Evolutionary conservation across 2,797 vertebrate genomes (phyloP), one percentile per base, ranked within the genome.

Genomic region (Clarias platycephalus): DNA sequence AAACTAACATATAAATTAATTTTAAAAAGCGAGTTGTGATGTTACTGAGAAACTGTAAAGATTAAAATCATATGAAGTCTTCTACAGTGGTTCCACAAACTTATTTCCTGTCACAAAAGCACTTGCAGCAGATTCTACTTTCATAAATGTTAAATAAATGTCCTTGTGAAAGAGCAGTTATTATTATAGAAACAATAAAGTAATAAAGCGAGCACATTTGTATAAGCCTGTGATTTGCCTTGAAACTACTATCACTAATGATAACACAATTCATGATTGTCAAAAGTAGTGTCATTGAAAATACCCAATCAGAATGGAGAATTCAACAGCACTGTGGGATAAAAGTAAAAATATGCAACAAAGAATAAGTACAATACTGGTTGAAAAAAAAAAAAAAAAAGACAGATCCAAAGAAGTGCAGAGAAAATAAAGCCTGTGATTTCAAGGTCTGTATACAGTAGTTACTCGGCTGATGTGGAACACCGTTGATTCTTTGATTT

Each of bases 181-280:
- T 64, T n/a, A n/a, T 55, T 55, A 75, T 24, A 57, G 28, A 76
- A 76, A 76, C 53, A 34, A 75, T 5, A 75, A 55, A 8, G n/a
- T 20, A 10, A 16, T 53, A 53, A n/a, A 53, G 24, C 34, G 4
- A 55, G 26, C 3, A 5, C 7, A 31, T 74, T 53, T 18, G 20
- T 18, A 75, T 20, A 55, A 28, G 9, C 26, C 72, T 10, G 7
- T 31, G 3, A 55, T 75, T 75, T 75, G 72, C n/a, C 3, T 75
- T 55, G 70, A 44, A 74, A 72, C 40, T 72, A 26, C 44, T 49
- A 49, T 49, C 44, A 49, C 44, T 49, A 49, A 49, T 49, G 44
- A 12, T 49, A 12, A 12, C 44, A 49, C 44, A 49, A 2, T 49
- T 49, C 44, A 10, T 49, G 44, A 44, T 44, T 44, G 44, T 44